phyloP scores from a whole-genome alignment of 2,888 invertebrate species.

The Scaptodrosophila latifasciaeformis region DNA sequence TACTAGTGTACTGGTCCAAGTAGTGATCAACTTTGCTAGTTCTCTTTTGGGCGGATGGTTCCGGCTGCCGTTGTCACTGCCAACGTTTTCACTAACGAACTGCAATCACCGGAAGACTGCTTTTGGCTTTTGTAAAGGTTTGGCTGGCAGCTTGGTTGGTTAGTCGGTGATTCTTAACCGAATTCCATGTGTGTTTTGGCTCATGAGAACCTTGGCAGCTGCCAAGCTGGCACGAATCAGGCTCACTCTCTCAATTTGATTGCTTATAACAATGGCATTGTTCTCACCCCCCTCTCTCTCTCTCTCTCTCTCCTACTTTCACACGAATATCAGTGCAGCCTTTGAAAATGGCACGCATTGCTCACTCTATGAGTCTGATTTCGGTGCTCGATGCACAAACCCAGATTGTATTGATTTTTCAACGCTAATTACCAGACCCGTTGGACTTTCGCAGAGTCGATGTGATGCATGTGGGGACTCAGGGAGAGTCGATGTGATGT shows the following conservation, averaged over 20 bases:
- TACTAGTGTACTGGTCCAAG: slow-evolving; percentile 3
- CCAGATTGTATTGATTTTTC: slow-evolving; percentile 52
- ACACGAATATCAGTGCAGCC: neutral
- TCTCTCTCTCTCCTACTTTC: neutral
- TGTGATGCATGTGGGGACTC: neutral
- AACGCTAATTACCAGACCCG: slow-evolving; percentile 44
- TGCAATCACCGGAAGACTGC: slow-evolving; percentile 36
- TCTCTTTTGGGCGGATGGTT: too few relatives aligned
- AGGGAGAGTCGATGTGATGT: too few relatives aligned
- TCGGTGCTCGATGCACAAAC: too few relatives aligned
- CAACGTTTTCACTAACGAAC: slow-evolving; percentile 37
- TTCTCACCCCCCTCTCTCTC: slow-evolving; percentile 12
- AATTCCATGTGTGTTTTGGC: slow-evolving; percentile 14
- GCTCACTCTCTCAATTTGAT: slow-evolving; percentile 38
- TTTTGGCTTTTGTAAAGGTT: slow-evolving; percentile 54
- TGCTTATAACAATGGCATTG: slow-evolving; percentile 43
- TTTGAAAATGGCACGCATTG: slow-evolving; percentile 13
- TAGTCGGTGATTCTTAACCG: slow-evolving; percentile 18
- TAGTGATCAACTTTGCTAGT: too few relatives aligned
- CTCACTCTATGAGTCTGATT: too few relatives aligned
- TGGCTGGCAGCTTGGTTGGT: slow-evolving; percentile 2
- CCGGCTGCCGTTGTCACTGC: slow-evolving; percentile 2
- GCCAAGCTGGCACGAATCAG: slow-evolving; percentile 16
- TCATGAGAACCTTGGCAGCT: slow-evolving; percentile 56
- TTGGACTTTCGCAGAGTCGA: too few relatives aligned